Evolutionary conservation across 2,797 vertebrate species (phyloP).

Genomic region (Calcarius lapponicus): DNA sequence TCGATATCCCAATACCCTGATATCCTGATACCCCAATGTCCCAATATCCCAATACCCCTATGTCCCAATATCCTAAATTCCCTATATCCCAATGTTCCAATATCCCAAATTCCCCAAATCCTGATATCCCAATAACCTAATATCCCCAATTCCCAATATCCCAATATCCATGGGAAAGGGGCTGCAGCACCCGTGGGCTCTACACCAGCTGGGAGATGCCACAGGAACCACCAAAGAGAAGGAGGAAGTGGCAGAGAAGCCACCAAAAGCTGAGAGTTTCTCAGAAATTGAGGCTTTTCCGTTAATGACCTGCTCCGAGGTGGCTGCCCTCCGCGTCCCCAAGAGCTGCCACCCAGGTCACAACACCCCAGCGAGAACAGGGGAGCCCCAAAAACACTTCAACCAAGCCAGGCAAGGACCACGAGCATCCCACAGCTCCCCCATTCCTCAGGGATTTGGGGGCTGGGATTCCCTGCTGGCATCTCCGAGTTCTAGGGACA

Average conservation of each 20-base stretch:
- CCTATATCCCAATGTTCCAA: too few relatives aligned
- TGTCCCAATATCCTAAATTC: not conserved
- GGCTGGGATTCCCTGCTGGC: not conserved
- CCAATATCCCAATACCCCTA: fast-evolving
- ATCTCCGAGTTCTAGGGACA: fast-evolving
- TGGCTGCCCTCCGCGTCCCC: not conserved
- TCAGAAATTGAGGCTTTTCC: not conserved
- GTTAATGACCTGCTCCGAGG: not conserved
- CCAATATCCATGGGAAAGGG: not conserved
- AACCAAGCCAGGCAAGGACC: not conserved
- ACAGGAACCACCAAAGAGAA: fast-evolving
- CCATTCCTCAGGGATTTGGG: not conserved
- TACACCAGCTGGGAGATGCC: fast-evolving
- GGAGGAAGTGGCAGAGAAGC: not conserved
- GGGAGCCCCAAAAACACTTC: not conserved
- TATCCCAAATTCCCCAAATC: fast-evolving
- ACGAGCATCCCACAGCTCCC: not conserved
- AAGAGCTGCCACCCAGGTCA: not conserved
- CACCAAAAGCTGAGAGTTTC: not conserved
- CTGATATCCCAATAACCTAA: too few relatives aligned
- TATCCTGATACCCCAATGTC: fast-evolving
- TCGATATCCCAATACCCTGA: fast-evolving
- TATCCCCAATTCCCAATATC: fast-evolving
- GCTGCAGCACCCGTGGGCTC: not conserved
- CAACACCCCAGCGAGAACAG: fast-evolving